Percentiles rank a stretch among this genome's conserved stretches.
Conservation (phyloP, 2,888 invertebrate species). For the Aleiodes leptofemur region DNA sequence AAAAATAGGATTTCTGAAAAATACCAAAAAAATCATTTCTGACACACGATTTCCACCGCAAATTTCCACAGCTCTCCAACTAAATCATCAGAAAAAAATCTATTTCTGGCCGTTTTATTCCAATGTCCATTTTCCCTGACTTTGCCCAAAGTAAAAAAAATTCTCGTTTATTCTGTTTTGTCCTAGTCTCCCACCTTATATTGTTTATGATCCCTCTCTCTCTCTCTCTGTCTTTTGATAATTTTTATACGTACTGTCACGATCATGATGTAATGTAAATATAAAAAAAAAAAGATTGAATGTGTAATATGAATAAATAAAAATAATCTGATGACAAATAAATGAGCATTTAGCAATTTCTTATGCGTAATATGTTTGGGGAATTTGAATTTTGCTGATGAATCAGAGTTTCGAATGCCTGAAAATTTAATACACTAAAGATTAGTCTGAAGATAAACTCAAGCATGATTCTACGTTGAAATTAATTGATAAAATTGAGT, state of each 20-base stretch:
- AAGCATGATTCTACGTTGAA: constrained; percentile 9
- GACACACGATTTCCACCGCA: too few species aligned
- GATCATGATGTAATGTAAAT: constrained; percentile 1
- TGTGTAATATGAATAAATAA: too few species aligned
- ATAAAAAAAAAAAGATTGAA: background rate
- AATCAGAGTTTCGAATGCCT: background rate
- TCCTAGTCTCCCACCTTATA: too few species aligned
- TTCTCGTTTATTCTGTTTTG: too few species aligned
- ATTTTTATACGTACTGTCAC: background rate
- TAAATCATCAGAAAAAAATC: too few species aligned
- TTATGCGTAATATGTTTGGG: constrained; percentile 11
- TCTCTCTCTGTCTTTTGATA: background rate
- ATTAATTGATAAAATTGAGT: constrained; percentile 10
- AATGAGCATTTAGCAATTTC: background rate
- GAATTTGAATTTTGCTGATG: constrained; percentile 13
- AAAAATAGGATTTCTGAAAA: too few species aligned
- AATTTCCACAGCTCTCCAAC: too few species aligned
- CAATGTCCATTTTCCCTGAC: too few species aligned
- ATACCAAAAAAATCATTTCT: too few species aligned
- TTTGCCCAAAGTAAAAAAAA: too few species aligned
- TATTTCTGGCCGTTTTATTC: too few species aligned
- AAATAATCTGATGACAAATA: too few species aligned
- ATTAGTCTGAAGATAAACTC: constrained; percentile 2
- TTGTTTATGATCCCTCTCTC: background rate
- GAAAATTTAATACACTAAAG: background rate